A percentile compares a stretch with the other conserved stretches of the same genome.
phyloP scores from a whole-genome alignment of 2,113 vertebrate species.

The Cavia aperea region DNA sequence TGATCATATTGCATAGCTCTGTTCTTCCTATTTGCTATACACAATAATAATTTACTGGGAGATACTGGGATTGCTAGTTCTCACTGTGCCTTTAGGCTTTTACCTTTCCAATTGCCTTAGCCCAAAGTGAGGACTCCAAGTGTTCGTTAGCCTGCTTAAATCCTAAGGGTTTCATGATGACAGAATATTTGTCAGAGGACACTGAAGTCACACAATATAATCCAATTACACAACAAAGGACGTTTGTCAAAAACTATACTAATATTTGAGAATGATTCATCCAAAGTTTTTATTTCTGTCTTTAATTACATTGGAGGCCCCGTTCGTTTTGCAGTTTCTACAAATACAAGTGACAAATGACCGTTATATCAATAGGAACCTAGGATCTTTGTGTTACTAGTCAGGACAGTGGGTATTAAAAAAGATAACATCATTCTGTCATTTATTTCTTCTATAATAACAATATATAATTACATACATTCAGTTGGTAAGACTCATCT shows the following conservation, averaged over 20 bases:
- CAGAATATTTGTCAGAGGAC: neutral
- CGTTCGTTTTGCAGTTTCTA: slow-evolving; percentile 23
- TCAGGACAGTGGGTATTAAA: neutral
- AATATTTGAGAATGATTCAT: slow-evolving; percentile 12
- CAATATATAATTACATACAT: slow-evolving; percentile 28
- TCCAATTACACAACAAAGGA: neutral
- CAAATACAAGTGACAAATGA: slow-evolving; percentile 14
- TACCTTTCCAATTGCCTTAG: neutral
- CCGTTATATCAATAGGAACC: neutral
- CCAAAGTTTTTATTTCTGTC: slow-evolving; percentile 55
- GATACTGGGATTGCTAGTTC: neutral
- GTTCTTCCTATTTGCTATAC: neutral
- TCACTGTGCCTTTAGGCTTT: neutral
- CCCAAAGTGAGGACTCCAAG: neutral
- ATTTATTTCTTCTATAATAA: slow-evolving; percentile 19
- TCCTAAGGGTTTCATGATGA: slow-evolving; percentile 16
- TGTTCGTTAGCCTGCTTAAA: neutral
- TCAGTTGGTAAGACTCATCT: neutral
- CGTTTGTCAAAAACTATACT: slow-evolving; percentile 46
- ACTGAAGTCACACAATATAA: slow-evolving; percentile 1
- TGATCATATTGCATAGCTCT: neutral
- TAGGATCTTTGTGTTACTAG: neutral
- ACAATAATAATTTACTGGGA: neutral
- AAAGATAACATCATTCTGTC: slow-evolving; percentile 14
- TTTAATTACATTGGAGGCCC: slow-evolving; percentile 24